Conservation (phyloP, 2,888 invertebrate species). For the Cryptocheilus praepositus region DNA sequence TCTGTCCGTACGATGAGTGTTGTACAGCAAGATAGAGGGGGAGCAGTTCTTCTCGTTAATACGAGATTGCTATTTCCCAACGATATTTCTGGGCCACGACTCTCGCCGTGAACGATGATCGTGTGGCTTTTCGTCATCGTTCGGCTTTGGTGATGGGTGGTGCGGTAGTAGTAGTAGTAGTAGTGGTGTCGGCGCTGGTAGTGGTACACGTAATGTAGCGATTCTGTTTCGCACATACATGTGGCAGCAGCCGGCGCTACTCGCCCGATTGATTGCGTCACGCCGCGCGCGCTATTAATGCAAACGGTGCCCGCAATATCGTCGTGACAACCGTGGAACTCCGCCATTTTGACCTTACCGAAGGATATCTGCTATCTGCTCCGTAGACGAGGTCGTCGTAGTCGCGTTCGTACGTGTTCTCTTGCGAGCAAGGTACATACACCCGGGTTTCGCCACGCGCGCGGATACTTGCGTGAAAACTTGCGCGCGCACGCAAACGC, state of each 20-base stretch:
- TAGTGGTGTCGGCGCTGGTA: not conserved
- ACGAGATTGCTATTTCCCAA: slow-evolving; percentile 1
- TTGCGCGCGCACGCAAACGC: slow-evolving; percentile 21
- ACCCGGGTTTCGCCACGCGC: slow-evolving; percentile 47
- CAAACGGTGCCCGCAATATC: slow-evolving; percentile 55
- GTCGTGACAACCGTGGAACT: slow-evolving; percentile 50
- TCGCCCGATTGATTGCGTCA: slow-evolving; percentile 49
- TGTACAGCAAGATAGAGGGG: not conserved
- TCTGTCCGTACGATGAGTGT: not conserved
- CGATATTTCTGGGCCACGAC: not conserved
- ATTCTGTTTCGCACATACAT: slow-evolving; percentile 47
- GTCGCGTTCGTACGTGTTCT: not conserved
- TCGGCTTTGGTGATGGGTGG: not conserved
- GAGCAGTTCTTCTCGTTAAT: not conserved
- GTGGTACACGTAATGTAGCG: slow-evolving; percentile 47
- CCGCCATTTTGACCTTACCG: slow-evolving; percentile 73
- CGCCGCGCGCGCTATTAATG: slow-evolving; percentile 52
- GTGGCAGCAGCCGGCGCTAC: too few species aligned
- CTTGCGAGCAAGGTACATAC: slow-evolving; percentile 31
- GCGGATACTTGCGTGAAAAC: slow-evolving; percentile 7
- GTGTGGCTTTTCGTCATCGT: slow-evolving; percentile 8
- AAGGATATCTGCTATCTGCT: slow-evolving; percentile 68
- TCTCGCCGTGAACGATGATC: not conserved
- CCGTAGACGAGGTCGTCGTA: slow-evolving; percentile 18
- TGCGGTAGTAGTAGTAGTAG: not conserved